A percentile compares a stretch with the other conserved stretches of the same genome.
Evolutionary conservation across 2,888 invertebrate genomes (phyloP).

Genomic region (Drosophila heteroneura): DNA sequence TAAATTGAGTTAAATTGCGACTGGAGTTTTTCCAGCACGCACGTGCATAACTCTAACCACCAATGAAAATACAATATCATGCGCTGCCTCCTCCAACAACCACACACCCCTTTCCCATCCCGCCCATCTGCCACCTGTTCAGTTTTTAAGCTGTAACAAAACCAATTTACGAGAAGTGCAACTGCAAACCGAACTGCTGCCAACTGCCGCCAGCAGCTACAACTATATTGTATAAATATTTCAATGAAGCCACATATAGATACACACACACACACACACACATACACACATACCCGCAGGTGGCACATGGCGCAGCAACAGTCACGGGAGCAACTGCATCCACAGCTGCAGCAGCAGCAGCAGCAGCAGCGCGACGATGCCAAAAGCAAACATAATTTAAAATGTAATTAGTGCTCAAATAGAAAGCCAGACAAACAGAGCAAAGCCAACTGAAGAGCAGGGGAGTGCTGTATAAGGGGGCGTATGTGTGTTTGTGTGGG

Average conservation of each 20-base stretch:
- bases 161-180: constrained; percentile 66
- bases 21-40: constrained; percentile 2
- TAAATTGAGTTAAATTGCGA: constrained; percentile 17
- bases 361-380: constrained; percentile 44
- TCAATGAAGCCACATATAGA: constrained; percentile 57
- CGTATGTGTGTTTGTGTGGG: constrained; percentile 13
- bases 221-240: constrained; percentile 80
- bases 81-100: not conserved
- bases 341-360: constrained; percentile 24
- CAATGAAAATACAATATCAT: constrained; percentile 6
- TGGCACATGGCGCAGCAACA: constrained; percentile 34
- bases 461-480: not conserved
- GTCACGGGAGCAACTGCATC: constrained; percentile 56
- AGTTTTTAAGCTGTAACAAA: constrained; percentile 52
- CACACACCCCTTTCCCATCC: not conserved
- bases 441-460: constrained; percentile 3
- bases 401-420: constrained; percentile 83
- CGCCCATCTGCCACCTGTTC: not conserved
- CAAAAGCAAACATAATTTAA: constrained; percentile 82
- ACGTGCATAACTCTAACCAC: constrained; percentile 2
- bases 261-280: not conserved
- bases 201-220: constrained; percentile 52
- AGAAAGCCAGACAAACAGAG: constrained; percentile 76
- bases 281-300: constrained; percentile 19
- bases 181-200: constrained; percentile 47